Percentiles rank a stretch among this genome's conserved stretches.
Evolutionary conservation across 2,888 invertebrate genomes (phyloP).

Genomic region (Trichacis sp.): DNA sequence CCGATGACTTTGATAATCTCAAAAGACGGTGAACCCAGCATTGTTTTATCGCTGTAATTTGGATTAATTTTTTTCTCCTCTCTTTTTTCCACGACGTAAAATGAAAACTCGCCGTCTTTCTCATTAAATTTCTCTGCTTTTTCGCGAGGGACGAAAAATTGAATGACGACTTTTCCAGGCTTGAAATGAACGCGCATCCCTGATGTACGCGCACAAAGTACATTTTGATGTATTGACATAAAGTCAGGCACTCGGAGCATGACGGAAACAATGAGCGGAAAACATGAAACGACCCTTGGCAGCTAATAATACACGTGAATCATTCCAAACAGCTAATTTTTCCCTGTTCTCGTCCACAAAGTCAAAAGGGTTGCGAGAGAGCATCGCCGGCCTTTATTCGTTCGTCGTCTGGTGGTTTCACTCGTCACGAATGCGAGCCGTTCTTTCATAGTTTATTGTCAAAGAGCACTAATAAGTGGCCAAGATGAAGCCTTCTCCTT

Average conservation of each 20-base stretch:
- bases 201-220: slow-evolving; percentile 39
- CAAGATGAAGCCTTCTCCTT: neutral
- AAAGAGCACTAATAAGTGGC: neutral
- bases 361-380: slow-evolving; percentile 56
- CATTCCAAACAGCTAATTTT: slow-evolving; percentile 67
- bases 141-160: no score
- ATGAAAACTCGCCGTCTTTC: neutral
- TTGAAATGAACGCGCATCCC: slow-evolving; percentile 33
- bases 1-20: slow-evolving; percentile 67
- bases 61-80: neutral
- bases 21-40: slow-evolving; percentile 56
- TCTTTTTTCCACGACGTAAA: no score
- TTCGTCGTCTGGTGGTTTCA: slow-evolving; percentile 38
- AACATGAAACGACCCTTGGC: slow-evolving; percentile 68
- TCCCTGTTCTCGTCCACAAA: slow-evolving; percentile 55
- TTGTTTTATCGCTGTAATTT: neutral
- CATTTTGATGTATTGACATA: slow-evolving; percentile 66
- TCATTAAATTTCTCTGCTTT: no score
- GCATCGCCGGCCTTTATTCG: slow-evolving; percentile 38
- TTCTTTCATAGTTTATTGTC: slow-evolving; percentile 27
- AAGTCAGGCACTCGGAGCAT: slow-evolving; percentile 58
- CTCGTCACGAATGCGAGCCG: slow-evolving; percentile 27
- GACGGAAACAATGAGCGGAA: slow-evolving; percentile 64
- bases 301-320: slow-evolving; percentile 68
- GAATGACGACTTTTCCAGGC: slow-evolving; percentile 15